phyloP scores from a whole-genome alignment of 2,797 vertebrate genomes.

The Myripristis murdjan region DNA sequence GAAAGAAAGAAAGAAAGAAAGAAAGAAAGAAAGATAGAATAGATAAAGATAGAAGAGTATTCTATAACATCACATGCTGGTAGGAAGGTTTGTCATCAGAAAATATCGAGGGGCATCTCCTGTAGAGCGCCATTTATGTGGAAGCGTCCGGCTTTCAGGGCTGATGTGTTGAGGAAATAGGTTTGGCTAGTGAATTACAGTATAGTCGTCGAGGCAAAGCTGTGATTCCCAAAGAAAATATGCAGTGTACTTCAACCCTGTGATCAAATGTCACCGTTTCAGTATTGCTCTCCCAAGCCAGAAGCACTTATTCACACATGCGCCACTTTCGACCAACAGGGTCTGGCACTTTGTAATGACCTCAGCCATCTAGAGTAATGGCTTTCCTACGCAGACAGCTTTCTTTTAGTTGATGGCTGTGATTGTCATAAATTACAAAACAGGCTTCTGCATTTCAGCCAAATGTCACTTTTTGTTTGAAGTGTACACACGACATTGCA shows the following conservation, averaged over 20 bases:
- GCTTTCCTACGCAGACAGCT: slow-evolving; percentile 60
- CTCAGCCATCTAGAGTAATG: slow-evolving; percentile 63
- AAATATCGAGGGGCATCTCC: not conserved
- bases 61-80: not conserved
- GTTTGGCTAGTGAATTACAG: slow-evolving; percentile 15
- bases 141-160: slow-evolving; percentile 13
- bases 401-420: slow-evolving; percentile 57
- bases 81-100: slow-evolving; percentile 21
- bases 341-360: slow-evolving; percentile 67
- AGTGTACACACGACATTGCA: slow-evolving; percentile 36
- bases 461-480: slow-evolving; percentile 57
- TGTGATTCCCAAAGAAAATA: slow-evolving; percentile 28
- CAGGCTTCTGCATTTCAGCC: slow-evolving; percentile 73
- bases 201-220: slow-evolving; percentile 5
- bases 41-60: too few relatives aligned
- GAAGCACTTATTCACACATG: slow-evolving; percentile 48
- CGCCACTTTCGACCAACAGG: slow-evolving; percentile 61
- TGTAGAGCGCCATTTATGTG: not conserved
- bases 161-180: slow-evolving; percentile 2
- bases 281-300: slow-evolving; percentile 41
- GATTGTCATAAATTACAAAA: slow-evolving; percentile 72
- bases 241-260: not conserved
- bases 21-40: too few relatives aligned
- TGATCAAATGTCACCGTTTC: not conserved
- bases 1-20: too few relatives aligned